Conservation (phyloP, 2,797 vertebrate species). For the Cryptoblepharus egeriae region DNA sequence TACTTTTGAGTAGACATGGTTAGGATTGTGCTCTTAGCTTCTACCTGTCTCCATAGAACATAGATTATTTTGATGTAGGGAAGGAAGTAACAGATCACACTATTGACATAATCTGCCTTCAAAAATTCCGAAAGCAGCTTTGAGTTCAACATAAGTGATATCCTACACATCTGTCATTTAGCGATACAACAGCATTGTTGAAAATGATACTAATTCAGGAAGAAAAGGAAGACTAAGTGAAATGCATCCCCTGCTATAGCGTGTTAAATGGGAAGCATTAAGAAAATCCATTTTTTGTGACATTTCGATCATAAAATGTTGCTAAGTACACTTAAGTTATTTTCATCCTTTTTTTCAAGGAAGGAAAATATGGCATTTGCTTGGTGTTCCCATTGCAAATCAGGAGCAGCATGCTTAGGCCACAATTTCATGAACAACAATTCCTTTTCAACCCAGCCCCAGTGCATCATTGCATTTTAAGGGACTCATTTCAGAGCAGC, state of each 20-base stretch:
- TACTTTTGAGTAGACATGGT: too few species aligned
- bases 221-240: slow-evolving; percentile 32
- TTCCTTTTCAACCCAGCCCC: too few species aligned
- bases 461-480: not conserved
- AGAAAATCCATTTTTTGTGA: slow-evolving; percentile 33
- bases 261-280: slow-evolving; percentile 43
- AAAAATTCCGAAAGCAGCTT: slow-evolving; percentile 20
- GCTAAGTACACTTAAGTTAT: slow-evolving; percentile 43
- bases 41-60: slow-evolving; percentile 4
- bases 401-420: slow-evolving; percentile 30
- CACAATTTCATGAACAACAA: too few species aligned
- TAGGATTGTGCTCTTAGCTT: not conserved
- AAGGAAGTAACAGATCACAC: slow-evolving; percentile 19
- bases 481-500: not conserved
- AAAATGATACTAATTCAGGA: slow-evolving; percentile 40
- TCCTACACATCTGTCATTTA: not conserved
- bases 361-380: slow-evolving; percentile 42
- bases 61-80: not conserved
- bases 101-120: slow-evolving; percentile 30
- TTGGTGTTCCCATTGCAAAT: slow-evolving; percentile 44
- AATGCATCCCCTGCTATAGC: slow-evolving; percentile 33
- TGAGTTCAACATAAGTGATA: slow-evolving; percentile 29
- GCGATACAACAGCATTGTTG: slow-evolving; percentile 45
- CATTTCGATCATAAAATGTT: slow-evolving; percentile 48
- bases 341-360: slow-evolving; percentile 28